phyloP scores from a whole-genome alignment of 2,797 vertebrate genomes.

The Melopsittacus undulatus region DNA sequence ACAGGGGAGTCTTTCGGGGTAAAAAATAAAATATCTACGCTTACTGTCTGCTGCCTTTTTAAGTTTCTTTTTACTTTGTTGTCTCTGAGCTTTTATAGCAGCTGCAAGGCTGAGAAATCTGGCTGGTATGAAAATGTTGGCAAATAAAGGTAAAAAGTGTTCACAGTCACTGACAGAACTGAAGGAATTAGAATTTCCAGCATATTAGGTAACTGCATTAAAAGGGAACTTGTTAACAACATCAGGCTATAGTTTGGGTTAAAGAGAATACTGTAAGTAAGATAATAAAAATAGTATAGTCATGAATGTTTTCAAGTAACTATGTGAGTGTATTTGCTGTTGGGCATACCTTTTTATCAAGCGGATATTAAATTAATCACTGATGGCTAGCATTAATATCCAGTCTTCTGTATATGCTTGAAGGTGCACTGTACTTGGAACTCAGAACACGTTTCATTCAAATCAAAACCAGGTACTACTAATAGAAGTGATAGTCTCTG shows the following conservation, averaged over 20 bases:
- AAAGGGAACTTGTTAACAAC: neutral
- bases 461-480: neutral
- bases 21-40: neutral
- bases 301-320: neutral
- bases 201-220: neutral
- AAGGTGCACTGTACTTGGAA: neutral
- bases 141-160: neutral
- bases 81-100: neutral
- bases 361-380: neutral
- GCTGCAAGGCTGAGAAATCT: neutral
- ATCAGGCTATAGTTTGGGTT: neutral
- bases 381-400: neutral
- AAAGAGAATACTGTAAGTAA: neutral
- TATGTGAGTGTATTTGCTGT: neutral
- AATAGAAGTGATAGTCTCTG: neutral
- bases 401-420: rapidly evolving
- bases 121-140: neutral
- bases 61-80: neutral
- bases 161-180: neutral
- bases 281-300: neutral
- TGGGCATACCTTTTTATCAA: neutral
- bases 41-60: neutral
- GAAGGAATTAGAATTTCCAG: neutral
- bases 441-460: neutral
- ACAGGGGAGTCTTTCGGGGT: neutral